These are phyloP conservation scores for Catalaphyllia jardinei DNA, from an alignment of 64 coral and sea anemone genomes.

Conservation along the genomic window DNA sequence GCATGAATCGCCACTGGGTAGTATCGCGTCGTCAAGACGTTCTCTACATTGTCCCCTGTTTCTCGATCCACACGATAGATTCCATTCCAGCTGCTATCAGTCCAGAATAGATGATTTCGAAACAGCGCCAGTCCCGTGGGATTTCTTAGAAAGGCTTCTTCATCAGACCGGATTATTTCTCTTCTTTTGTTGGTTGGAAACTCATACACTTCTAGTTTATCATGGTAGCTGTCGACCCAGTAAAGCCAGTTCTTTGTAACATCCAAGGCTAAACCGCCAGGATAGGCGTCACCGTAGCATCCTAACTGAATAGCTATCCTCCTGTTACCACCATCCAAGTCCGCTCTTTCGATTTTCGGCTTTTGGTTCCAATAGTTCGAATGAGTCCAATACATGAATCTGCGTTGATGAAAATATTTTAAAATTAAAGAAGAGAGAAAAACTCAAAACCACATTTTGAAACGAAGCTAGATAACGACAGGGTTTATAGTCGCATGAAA, in stretches of 20 bases:
- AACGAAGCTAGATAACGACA: no score
- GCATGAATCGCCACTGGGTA: background rate
- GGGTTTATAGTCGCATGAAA: no score
- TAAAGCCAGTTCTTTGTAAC: slow-evolving; percentile 43
- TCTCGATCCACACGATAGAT: background rate
- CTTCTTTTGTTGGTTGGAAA: slow-evolving; percentile 3
- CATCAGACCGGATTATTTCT: background rate
- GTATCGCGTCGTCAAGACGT: slow-evolving; percentile 3
- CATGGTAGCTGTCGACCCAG: slow-evolving; percentile 23
- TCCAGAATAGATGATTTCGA: slow-evolving; percentile 20
- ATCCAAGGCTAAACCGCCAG: slow-evolving; percentile 41
- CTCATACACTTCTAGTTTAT: slow-evolving; percentile 37
- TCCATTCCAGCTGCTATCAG: background rate
- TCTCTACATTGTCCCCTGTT: background rate
- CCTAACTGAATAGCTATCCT: background rate
- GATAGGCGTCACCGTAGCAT: slow-evolving; percentile 5
- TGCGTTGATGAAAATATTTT: background rate
- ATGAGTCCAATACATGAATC: slow-evolving; percentile 57
- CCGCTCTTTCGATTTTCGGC: slow-evolving; percentile 45
- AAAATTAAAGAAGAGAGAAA: no score
- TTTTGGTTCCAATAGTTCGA: background rate
- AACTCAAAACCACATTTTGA: no score
- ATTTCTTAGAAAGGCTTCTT: background rate
- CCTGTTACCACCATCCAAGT: slow-evolving; percentile 34
- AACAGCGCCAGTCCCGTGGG: slow-evolving; percentile 19